Evolutionary conservation across 2,888 invertebrate genomes (phyloP), one percentile per base, ranked within the genome.

Genomic region (Cerceris rybyensis): DNA sequence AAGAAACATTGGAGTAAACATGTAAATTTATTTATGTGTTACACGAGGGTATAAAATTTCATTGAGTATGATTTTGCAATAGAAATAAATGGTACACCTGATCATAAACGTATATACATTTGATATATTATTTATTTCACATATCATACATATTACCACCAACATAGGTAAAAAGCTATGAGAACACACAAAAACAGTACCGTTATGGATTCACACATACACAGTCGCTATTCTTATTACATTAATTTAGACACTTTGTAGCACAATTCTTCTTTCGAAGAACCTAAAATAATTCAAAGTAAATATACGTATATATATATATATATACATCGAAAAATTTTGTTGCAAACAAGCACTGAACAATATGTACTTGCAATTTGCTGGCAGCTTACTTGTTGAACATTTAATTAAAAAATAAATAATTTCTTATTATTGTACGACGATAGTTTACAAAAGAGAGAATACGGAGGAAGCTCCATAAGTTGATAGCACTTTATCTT

Each of bases 331-430:
- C 57, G 2, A 28, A 63, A 17, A 72, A 73, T 14, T 13, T 70
- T 52, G 7, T 50, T 67, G 54, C 54, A 71, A 82, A 69, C 74
- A 84, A 85, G 70, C 61, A 83, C 80, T 54, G 66, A 83, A 74
- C 67, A 64, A 54, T 70, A 43, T 69, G 46, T 80, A 84, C 80
- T 82, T 80, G 75, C 71, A 75, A 74, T 78, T 52, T 66, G 46
- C 66, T 85, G 85, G 85, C 85, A 85, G 85, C 80, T 69, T 81
- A 7, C 73, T 72, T 73, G 81, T 85, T 83, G 68, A 77, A 77
- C 49, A 80, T 78, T 68, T 61, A 63, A 17, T 57, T 78, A 49
- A 52, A 66, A 72, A 83, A 75, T 74, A 69, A 82, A 81, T 75
- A 58, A 75, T 75, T 66, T 68, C 43, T 57, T 58, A 61, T 39